A percentile compares a stretch with the other conserved stretches of the same genome.
phyloP scores from a whole-genome alignment of 2,888 invertebrate genomes.

The Scaptomyza caliginosa region DNA sequence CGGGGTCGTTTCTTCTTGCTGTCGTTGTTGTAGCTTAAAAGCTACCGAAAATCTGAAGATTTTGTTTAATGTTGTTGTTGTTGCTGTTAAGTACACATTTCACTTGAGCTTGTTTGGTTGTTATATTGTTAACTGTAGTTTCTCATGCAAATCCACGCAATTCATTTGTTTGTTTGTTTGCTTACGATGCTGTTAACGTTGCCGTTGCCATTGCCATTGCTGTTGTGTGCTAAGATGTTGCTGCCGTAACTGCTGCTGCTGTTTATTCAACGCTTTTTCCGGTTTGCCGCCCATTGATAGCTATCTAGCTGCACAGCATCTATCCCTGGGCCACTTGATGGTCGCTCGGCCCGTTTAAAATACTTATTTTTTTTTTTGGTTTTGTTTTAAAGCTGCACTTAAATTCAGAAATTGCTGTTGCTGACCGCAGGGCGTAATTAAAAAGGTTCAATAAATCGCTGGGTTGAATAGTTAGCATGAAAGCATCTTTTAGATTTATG shows the following conservation, averaged over 20 bases:
- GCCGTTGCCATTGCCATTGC: conserved; percentile 24
- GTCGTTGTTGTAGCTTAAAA: conserved; percentile 27
- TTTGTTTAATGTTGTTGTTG: conserved; percentile 19
- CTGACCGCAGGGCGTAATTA: conserved; percentile 65
- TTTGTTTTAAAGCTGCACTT: conserved; percentile 20
- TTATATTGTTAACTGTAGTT: conserved; percentile 62
- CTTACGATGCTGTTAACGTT: conserved; percentile 36
- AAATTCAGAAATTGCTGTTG: conserved; percentile 34
- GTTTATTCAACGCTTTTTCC: conserved; percentile 65
- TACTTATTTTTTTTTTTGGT: background rate
- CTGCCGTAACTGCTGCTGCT: conserved; percentile 11
- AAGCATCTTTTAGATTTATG: conserved; percentile 12
- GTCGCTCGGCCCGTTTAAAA: conserved; percentile 2
- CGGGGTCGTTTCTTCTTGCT: background rate
- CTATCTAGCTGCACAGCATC: conserved; percentile 35
- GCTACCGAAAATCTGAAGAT: conserved; percentile 65
- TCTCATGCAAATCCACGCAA: conserved; percentile 74
- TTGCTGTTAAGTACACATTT: conserved; percentile 49
- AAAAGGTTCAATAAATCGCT: conserved; percentile 71
- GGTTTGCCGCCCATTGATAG: conserved; percentile 66
- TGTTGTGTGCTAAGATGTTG: conserved; percentile 21
- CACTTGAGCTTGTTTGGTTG: conserved; percentile 45
- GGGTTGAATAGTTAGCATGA: conserved; percentile 8
- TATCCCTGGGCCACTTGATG: conserved; percentile 26
- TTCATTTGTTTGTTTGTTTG: conserved; percentile 51